Evolutionary conservation across 35 echinoderm and acorn worm genomes (phyloP).

Genomic region (Diadema setosum): DNA sequence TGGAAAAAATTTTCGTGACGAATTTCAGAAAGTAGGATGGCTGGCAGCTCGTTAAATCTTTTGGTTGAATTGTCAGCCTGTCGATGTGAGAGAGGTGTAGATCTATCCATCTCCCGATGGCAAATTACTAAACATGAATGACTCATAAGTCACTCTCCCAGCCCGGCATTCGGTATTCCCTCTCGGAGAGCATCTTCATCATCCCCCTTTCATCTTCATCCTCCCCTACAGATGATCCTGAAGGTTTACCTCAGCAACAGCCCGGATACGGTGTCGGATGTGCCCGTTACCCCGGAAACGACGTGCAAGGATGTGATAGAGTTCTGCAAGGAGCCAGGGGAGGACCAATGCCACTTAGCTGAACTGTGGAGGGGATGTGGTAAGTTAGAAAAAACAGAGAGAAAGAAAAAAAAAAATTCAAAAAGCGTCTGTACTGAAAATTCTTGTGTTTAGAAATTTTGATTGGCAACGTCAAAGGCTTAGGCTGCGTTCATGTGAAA

Average conservation of each 20-base stretch:
- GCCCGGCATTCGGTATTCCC: not conserved
- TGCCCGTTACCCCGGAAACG: conserved; percentile 88
- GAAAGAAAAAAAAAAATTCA: no score
- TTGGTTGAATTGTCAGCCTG: not conserved
- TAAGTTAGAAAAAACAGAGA: no score
- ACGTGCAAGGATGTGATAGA: conserved; percentile 87
- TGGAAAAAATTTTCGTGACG: not conserved
- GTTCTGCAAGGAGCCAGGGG: conserved; percentile 70
- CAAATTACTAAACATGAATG: not conserved
- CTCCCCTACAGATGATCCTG: conserved; percentile 69
- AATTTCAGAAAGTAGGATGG: not conserved
- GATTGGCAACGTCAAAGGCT: no score
- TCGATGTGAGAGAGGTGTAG: not conserved
- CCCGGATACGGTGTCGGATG: conserved; percentile 46
- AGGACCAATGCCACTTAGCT: conserved; percentile 82
- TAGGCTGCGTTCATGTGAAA: no score
- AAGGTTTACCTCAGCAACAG: conserved; percentile 78
- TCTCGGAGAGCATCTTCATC: not conserved
- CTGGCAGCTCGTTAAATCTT: not conserved
- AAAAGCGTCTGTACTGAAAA: no score
- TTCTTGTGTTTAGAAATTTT: no score
- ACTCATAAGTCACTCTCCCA: not conserved
- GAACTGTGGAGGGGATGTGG: conserved; percentile 87
- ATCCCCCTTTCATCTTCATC: not conserved
- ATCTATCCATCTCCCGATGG: not conserved